Base-by-base conservation (phyloP, 2,888 invertebrate genomes). In the Fragum sueziense region DNA sequence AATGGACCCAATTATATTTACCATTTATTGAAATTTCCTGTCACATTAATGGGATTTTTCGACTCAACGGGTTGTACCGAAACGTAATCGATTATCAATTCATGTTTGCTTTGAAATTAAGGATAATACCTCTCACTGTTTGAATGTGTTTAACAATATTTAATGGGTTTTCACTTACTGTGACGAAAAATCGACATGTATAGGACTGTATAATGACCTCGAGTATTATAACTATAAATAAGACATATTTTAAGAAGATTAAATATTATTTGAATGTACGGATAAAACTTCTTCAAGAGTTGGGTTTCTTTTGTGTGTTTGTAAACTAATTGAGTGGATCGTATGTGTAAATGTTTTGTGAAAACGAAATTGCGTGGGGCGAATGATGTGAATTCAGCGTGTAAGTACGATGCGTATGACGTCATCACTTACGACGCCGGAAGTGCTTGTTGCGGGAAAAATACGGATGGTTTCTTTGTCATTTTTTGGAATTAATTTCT, bases 321-420 rank as follows among this genome's bases (percentile, higher is more conserved):
- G 62, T 41, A 6, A 11, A 0, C 25, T 11, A n/a, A 7, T 27
- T 29, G 33, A 20, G 1, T 31, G 61, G 61, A 1, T 41, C 4
- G 11, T 25, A 6, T 41, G 41, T 37, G 61, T 65, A 17, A 65
- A 41, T 22, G 65, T 65, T 37, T 65, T 33, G n/a, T 7, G 25
- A 22, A n/a, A n/a, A n/a, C n/a, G n/a, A n/a, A n/a, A n/a, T 2
- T 65, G 41, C 1, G 29, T 61, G 41, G 65, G 65, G 25, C 65
- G 69, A 31, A 33, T 54, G 20, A 14, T 3, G 41, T 20, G 25
- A 0, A 7, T 7, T 33, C 2, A 29, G 54, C 20, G 57, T 59
- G 80, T 74, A 72, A 79, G 74, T 70, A 69, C 72, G 37, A 75
- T 73, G 31, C n/a, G n/a, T 20, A 33, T 77, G 77, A 81, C 81